Evolutionary conservation across 2,888 invertebrate species (phyloP), one percentile per base, ranked within the genome.

Genomic region (Leuctra nigra): DNA sequence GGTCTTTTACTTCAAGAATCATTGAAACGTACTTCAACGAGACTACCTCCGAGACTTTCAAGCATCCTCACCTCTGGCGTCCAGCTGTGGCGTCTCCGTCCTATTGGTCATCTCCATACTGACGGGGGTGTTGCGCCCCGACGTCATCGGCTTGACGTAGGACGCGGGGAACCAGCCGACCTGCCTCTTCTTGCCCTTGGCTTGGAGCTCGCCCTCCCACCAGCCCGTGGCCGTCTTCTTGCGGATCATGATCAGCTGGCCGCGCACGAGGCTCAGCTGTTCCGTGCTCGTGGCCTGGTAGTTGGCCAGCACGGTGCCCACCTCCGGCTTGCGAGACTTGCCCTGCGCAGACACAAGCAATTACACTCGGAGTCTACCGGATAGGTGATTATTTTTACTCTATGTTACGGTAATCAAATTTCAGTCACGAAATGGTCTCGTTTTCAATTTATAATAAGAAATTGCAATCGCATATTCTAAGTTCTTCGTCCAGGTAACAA

Each of bases 111-210:
- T 20, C 23, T 44, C 44, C 44, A 44, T 82, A 4, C 84, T 77
- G 2, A 87, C 86, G 0, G 88, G 88, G 0, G 87, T 87, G 11
- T 83, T 85, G 35, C 87, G 74, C 0, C 86, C 86, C 13, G 85
- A 86, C 6, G 81, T 79, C 38, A 69, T 61, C 33, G 82, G 78
- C 77, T 96, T 96, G 7, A 98, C 95, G 69, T 98, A 99, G 60
- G 92, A 93, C 23, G 97, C 98, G 0, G 99, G 99, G 75, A 99
- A 99, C 99, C 99, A 99, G 2, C 99, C 99, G 33, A 95, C 84
- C 73, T 95, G 93, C 33, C 91, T 76, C 69, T 91, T 91, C 65
- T 91, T 83, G 1, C 96, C 94, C 64, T 79, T 78, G 13, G 78
- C 77, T 77, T 96, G 96, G 41, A 97, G 74, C 73, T 99, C 98